Percentiles rank a stretch among this genome's conserved stretches.
phyloP scores from a whole-genome alignment of 2,888 invertebrate species.

The Apodemia zela region DNA sequence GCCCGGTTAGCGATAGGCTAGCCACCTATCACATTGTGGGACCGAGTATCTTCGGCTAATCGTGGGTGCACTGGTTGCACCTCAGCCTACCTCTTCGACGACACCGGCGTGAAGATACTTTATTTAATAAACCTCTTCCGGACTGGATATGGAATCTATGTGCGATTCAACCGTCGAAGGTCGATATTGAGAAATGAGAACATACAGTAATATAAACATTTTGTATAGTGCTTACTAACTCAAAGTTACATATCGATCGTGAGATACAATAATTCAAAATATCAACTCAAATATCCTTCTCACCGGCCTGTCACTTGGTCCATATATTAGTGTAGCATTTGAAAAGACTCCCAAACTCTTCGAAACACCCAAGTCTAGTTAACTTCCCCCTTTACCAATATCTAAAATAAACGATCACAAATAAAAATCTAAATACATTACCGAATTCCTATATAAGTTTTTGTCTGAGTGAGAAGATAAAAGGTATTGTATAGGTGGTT shows the following conservation, averaged over 20 bases:
- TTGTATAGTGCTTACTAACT: background rate
- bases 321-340: slow-evolving; percentile 38
- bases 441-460: slow-evolving; percentile 23
- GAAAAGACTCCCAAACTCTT: slow-evolving; percentile 49
- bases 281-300: slow-evolving; percentile 33
- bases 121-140: too few species aligned
- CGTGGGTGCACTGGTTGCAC: too few species aligned
- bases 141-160: too few species aligned
- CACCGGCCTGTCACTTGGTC: slow-evolving; percentile 35
- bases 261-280: slow-evolving; percentile 34
- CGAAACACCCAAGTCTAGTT: slow-evolving; percentile 41
- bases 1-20: too few species aligned
- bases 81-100: too few species aligned
- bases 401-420: slow-evolving; percentile 13
- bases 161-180: too few species aligned
- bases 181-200: too few species aligned
- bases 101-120: too few species aligned
- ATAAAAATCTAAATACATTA: slow-evolving; percentile 34
- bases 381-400: slow-evolving; percentile 25
- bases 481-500: slow-evolving; percentile 37
- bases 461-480: background rate
- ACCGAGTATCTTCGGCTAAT: too few species aligned
- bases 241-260: slow-evolving; percentile 14
- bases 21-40: too few species aligned
- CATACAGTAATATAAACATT: too few species aligned